Percentiles rank a stretch among this genome's conserved stretches.
These are phyloP conservation scores for Macrophya annulata DNA, from an alignment of 2,888 invertebrate genomes.

Conservation along the genomic window DNA sequence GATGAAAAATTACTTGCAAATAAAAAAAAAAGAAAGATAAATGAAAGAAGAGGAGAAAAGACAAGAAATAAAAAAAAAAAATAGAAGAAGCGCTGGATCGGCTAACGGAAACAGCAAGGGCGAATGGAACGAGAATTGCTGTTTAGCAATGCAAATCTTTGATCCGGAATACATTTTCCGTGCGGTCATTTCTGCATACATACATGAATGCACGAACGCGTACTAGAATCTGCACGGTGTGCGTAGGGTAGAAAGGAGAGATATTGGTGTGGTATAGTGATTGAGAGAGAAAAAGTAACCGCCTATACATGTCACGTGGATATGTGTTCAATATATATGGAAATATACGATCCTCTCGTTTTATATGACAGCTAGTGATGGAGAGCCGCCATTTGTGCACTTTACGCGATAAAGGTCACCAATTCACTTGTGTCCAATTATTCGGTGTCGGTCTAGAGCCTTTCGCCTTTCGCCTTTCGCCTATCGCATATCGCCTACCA, in stretches of 20 bases:
- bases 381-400: conserved; percentile 62
- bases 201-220: background rate
- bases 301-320: conserved; percentile 55
- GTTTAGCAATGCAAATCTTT: conserved; percentile 70
- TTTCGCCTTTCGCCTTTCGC: background rate
- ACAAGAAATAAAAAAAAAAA: background rate
- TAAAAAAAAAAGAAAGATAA: background rate
- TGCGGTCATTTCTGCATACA: conserved; percentile 52
- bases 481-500: background rate
- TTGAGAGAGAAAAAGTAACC: conserved; percentile 2
- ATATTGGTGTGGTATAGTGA: background rate
- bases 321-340: conserved; percentile 58
- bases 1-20: background rate
- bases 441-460: background rate
- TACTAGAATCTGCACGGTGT: background rate
- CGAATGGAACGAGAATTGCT: conserved; percentile 64
- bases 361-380: conserved; percentile 60
- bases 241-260: background rate
- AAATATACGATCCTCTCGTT: conserved; percentile 52
- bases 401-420: conserved; percentile 63
- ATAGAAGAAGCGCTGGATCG: background rate
- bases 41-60: background rate
- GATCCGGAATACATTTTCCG: conserved; percentile 63
- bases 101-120: conserved; percentile 28
- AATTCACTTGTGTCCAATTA: conserved; percentile 64